Base-by-base conservation (phyloP, 2,888 invertebrate genomes). In the Heliconius ismenius region DNA sequence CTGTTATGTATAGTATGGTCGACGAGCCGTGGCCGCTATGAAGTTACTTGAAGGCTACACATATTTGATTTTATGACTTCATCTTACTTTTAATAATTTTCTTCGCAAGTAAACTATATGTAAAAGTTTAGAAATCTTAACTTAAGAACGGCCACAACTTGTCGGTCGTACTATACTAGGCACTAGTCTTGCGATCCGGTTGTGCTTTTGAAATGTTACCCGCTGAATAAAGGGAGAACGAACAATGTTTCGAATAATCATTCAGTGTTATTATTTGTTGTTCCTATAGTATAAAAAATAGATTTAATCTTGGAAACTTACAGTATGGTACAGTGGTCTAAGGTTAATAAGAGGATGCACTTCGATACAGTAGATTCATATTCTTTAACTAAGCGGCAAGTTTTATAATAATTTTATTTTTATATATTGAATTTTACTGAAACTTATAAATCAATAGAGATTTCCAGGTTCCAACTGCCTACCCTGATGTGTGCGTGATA, bases 1-100 rank as follows among this genome's bases (percentile, higher is more conserved):
- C 80, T 68, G 80, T 79, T 81, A 77, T 76, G 43, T 58, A 58
- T n/a, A 58, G 58, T 58, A 58, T 3, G 58, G 58, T 58, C 9
- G 58, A 58, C 10, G 58, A 58, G 58, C 9, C n/a, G 9, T 58
- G 58, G 58, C 58, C 58, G 10, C 10, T 9, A 9, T 10, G 10
- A 10, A 10, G 10, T 0, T 58, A 3, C 58, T 54, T 1, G 21
- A 58, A 2, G 3, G n/a, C 58, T n/a, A n/a, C n/a, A 0, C 10
- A 21, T n/a, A 58, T n/a, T 9, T n/a, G 3, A 10, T 21, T 58
- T n/a, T 10, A n/a, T 3, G 58, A 10, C 36, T 58, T 58, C 10
- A n/a, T 58, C 54, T 58, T n/a, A n/a, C n/a, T 58, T 58, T n/a
- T 3, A 1, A n/a, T 58, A 10, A 10, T 58, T n/a, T 1, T n/a